Percentiles rank a stretch among this genome's conserved stretches.
phyloP scores from a whole-genome alignment of 2,113 vertebrate species.

The Mus musculus region GRCm39 chr7:109014501-109015000 shows the following conservation, averaged over 20 bases:
- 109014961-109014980: slow-evolving; percentile 46
- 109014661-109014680: no score
- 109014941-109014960: slow-evolving; percentile 37
- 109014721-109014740: slow-evolving; percentile 17
- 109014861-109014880: slow-evolving; percentile 45
- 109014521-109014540: no score
- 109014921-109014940: slow-evolving; percentile 34
- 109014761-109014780: not conserved
- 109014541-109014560: no score
- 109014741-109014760: slow-evolving; percentile 7
- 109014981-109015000: not conserved
- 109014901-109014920: slow-evolving; percentile 45
- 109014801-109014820: slow-evolving; percentile 31
- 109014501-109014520: no score
- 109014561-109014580: no score
- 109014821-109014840: not conserved
- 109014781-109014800: slow-evolving; percentile 23
- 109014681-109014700: no score
- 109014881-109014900: not conserved
- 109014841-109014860: slow-evolving; percentile 7
- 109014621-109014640: no score
- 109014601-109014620: no score
- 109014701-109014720: not conserved
- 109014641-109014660: no score
- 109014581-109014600: no score